Base-by-base conservation (phyloP, 2,797 vertebrate species). In the Phataginus tricuspis region DNA sequence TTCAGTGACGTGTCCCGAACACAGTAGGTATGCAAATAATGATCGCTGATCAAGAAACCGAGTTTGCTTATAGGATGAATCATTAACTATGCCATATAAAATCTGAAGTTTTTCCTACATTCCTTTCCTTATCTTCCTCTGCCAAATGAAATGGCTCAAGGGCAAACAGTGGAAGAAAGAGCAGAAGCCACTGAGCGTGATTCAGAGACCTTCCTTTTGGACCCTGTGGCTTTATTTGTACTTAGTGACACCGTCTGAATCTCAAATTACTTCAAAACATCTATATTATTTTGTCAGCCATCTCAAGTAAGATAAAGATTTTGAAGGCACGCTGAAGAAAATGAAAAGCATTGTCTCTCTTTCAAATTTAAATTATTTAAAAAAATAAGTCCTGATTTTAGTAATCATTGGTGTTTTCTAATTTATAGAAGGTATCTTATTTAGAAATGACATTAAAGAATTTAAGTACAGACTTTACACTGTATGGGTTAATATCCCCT, bases 401-500 rank as follows among this genome's bases (percentile, higher is more conserved):
- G 71, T 68, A 57, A 7, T 21, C 5, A 27, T 21, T 31, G 1
- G 1, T 19, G 11, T 49, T 39, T 66, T 39, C 25, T 27, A 7
- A 83, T 27, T 37, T 55, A 42, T 34, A 34, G 7, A n/a, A 1
- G 37, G 34, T 19, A 49, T 1, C 45, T 45, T 45, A 45, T 45
- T 45, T 45, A 45, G 45, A 45, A 11, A 45, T 45, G 45, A 45
- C 45, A 11, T 45, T 45, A 11, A 45, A 45, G 45, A 45, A 45
- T 45, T 45, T 45, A 10, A 45, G 10, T 6, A 13, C 19, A 42
- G 29, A 23, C n/a, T 78, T 13, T 42, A 2, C 53, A 3, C 10
- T 23, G 10, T 16, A 0, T 12, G 19, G 4, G 8, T 15, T 2
- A 2, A 4, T 4, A 34, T 8, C 5, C 39, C 31, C 19, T 42